Evolutionary conservation across 2,797 vertebrate species (phyloP), one percentile per base, ranked within the genome.

Genomic region (Bufotes viridis): DNA sequence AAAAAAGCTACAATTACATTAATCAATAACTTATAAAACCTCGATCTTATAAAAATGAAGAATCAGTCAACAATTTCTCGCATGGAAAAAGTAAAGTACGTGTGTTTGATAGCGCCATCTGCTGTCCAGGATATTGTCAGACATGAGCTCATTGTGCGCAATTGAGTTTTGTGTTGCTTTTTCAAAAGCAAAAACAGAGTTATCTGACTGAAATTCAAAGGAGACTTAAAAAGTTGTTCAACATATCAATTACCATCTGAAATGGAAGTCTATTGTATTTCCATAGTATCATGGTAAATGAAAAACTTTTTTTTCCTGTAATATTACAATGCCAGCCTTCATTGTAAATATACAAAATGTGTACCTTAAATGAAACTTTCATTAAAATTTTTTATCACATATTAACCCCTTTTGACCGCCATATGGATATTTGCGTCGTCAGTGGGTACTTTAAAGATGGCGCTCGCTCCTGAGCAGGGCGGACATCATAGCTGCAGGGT

Each of bases 21-120:
- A 57, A 18, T 55, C 15, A 18, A 12, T 13, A 70, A 15, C 34
- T 42, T 42, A 42, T 1, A 42, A 42, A 42, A 42, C 2, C 34
- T 42, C 5, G 34, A 42, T 42, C 34, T 42, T 42, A 2, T 42
- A 42, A 75, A 7, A 15, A 49, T 51, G 10, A 75, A 75, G 69
- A 72, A 1, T 1, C 11, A 20, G 34, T 42, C 17, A 42, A n/a
- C 2, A n/a, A n/a, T 22, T 75, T 22, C 1, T 22, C 10, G 42
- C 20, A 63, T 63, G 29, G 58, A 42, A 65, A 81, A 63, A 5
- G 2, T 70, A 22, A 10, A 22, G 72, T 75, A 58, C 1, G 55
- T 24, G 70, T 61, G 57, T 84, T 20, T 72, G 24, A 49, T 22
- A 60, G 82, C 26, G 82, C 82, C 82, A 75, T 51, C 82, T 84